Conservation (phyloP, 2,888 invertebrate species). For the Hypomecis atomaria region DNA sequence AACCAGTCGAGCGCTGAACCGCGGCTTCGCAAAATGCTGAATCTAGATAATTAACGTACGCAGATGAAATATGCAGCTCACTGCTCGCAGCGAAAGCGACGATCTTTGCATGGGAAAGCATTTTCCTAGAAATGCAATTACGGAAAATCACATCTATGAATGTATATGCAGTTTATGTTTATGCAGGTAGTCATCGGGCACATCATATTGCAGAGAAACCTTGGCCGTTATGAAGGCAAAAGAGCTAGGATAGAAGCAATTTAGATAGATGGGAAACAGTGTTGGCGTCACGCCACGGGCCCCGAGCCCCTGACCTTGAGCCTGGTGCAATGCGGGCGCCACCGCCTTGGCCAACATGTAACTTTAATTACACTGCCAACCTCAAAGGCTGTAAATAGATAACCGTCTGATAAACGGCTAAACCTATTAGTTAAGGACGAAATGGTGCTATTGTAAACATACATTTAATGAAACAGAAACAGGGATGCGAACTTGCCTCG, state of each 20-base stretch:
- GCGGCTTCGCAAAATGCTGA: not conserved
- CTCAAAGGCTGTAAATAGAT: constrained; percentile 17
- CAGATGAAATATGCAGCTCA: constrained; percentile 19
- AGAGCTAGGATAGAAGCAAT: constrained; percentile 14
- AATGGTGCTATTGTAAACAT: not conserved
- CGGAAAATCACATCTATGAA: constrained; percentile 1
- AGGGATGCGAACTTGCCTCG: not conserved
- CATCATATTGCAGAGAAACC: constrained; percentile 1
- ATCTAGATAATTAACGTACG: constrained; percentile 24
- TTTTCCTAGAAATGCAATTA: constrained; percentile 23
- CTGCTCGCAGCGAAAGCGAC: constrained; percentile 27
- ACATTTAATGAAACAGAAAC: not conserved
- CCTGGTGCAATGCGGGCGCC: constrained; percentile 59
- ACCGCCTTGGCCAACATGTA: constrained; percentile 51
- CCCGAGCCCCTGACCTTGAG: constrained; percentile 46
- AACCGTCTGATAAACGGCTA: constrained; percentile 3
- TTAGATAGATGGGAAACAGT: constrained; percentile 31
- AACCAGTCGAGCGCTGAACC: constrained; percentile 9
- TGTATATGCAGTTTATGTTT: not conserved
- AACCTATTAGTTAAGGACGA: not conserved
- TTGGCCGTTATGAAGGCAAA: not conserved
- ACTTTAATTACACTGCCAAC: constrained; percentile 37
- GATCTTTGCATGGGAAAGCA: constrained; percentile 31
- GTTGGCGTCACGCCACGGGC: constrained; percentile 52
- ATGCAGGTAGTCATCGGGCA: not conserved